Evolutionary conservation across 2,888 invertebrate species (phyloP).

Genomic region (Platycheirus albimanus): DNA sequence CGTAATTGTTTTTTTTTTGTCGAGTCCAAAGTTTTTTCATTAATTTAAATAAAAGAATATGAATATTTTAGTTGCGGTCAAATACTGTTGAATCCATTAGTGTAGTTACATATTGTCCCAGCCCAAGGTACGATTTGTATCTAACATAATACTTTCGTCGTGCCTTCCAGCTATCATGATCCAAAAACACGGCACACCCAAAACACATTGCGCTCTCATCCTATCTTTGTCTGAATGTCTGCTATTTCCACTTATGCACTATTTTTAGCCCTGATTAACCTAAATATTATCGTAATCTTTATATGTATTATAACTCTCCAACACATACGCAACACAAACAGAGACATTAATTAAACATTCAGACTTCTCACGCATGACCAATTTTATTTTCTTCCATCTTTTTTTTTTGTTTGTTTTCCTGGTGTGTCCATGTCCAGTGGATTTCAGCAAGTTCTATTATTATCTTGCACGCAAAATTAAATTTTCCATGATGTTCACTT

Average conservation of each 20-base stretch:
- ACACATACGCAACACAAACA: neutral
- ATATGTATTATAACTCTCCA: neutral
- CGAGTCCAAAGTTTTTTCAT: too few relatives aligned
- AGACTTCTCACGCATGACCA: conserved; percentile 48
- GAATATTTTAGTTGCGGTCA: neutral
- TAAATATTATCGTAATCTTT: conserved; percentile 40
- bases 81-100: neutral
- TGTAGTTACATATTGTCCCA: too few relatives aligned
- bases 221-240: conserved; percentile 15
- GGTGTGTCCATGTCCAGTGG: conserved; percentile 16
- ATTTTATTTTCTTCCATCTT: too few relatives aligned
- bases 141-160: neutral
- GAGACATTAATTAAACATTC: conserved; percentile 39
- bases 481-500: conserved; percentile 26
- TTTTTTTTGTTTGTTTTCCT: neutral
- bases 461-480: conserved; percentile 51
- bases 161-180: neutral
- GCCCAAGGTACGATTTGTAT: neutral
- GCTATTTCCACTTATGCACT: conserved; percentile 28
- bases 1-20: too few relatives aligned
- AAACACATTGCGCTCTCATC: too few relatives aligned
- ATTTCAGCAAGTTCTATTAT: conserved; percentile 45
- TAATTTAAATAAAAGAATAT: too few relatives aligned
- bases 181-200: conserved; percentile 21
- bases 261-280: conserved; percentile 63